A percentile compares a stretch with the other conserved stretches of the same genome.
Conservation (phyloP, 2,888 invertebrate species). For the Nemoura dubitans region DNA sequence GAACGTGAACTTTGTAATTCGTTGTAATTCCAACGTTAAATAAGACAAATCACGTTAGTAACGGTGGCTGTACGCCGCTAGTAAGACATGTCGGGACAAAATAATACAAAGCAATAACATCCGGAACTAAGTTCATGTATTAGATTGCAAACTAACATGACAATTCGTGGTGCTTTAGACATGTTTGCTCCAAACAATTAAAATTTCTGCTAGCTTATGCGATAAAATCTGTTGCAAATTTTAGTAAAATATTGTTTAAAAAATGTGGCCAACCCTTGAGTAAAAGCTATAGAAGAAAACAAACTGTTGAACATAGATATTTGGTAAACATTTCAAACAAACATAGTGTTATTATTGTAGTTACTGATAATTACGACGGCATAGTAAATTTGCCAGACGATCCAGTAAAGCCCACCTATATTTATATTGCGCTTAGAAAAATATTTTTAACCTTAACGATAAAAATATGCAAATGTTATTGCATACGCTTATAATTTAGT, state of each 20-base stretch:
- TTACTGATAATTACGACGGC: not conserved
- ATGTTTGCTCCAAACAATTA: slow-evolving; percentile 8
- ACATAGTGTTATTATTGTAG: not conserved
- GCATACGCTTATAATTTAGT: slow-evolving; percentile 42
- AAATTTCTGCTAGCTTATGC: not conserved
- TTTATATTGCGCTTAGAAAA: not conserved
- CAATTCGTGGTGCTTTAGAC: not conserved
- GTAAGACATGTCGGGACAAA: not conserved
- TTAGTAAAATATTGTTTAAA: not conserved
- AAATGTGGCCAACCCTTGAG: not conserved
- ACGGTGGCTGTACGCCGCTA: not conserved
- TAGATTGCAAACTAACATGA: not conserved
- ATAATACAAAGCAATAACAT: slow-evolving; percentile 7
- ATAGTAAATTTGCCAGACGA: not conserved
- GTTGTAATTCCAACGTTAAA: slow-evolving; percentile 25
- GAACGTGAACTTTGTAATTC: slow-evolving; percentile 20
- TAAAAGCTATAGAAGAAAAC: not conserved
- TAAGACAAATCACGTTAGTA: slow-evolving; percentile 21
- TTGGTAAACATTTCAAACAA: not conserved
- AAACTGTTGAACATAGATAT: not conserved
- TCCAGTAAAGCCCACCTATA: not conserved
- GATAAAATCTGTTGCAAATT: not conserved
- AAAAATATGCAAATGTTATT: slow-evolving; percentile 50
- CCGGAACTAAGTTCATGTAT: not conserved
- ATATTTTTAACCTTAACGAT: slow-evolving; percentile 40